phyloP scores from a whole-genome alignment of 2,888 invertebrate genomes.

The Oligia latruncula region DNA sequence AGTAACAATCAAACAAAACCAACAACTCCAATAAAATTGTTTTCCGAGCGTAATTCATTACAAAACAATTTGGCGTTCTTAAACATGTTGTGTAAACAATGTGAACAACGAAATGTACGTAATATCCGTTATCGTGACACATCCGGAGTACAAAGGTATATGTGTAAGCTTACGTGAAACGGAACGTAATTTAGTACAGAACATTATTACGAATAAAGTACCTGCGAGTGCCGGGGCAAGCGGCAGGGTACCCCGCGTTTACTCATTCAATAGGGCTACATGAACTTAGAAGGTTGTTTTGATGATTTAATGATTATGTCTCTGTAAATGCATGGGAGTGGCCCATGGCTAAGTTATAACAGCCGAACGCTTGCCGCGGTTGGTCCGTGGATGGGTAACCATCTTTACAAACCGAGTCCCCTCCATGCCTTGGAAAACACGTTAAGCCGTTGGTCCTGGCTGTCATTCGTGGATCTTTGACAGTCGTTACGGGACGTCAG shows the following conservation, averaged over 20 bases:
- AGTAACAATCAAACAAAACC: not conserved
- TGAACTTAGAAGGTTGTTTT: not conserved
- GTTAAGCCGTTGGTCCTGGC: too few species aligned
- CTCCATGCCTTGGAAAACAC: too few species aligned
- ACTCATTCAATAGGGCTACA: not conserved
- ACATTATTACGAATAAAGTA: not conserved
- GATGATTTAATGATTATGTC: not conserved
- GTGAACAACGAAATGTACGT: conserved; percentile 12
- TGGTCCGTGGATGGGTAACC: too few species aligned
- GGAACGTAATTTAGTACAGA: conserved; percentile 10
- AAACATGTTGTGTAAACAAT: conserved; percentile 4
- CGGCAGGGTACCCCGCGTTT: not conserved
- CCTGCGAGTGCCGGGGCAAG: not conserved
- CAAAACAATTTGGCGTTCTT: conserved; percentile 25
- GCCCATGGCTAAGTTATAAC: too few species aligned
- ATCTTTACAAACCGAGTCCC: too few species aligned
- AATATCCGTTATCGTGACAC: conserved; percentile 28
- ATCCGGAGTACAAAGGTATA: conserved; percentile 19
- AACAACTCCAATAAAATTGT: conserved; percentile 14
- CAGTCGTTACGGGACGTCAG: too few species aligned
- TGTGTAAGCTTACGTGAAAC: conserved; percentile 6
- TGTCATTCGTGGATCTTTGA: too few species aligned
- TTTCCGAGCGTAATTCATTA: conserved; percentile 13
- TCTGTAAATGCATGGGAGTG: too few species aligned
- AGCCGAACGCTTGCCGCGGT: too few species aligned